phyloP scores from a whole-genome alignment of 2,797 vertebrate genomes.

The Myripristis jacobus region DNA sequence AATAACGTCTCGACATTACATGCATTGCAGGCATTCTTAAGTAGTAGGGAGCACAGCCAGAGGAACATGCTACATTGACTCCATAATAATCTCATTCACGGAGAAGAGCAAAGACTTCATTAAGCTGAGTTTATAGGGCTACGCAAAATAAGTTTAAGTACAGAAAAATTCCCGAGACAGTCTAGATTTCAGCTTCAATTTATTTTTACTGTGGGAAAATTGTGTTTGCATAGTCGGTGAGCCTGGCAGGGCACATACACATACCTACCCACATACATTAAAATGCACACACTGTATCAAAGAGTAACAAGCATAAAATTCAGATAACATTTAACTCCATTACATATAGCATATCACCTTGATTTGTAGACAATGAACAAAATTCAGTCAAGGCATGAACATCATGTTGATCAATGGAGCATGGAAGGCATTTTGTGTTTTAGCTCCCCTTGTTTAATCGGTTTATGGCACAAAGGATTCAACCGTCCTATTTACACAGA shows the following conservation, averaged over 20 bases:
- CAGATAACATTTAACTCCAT: no score
- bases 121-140: not conserved
- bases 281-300: no score
- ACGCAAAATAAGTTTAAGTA: no score
- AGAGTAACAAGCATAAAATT: no score
- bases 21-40: no score
- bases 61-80: no score
- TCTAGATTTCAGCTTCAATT: no score
- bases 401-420: not conserved
- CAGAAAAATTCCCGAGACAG: no score
- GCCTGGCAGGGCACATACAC: not conserved
- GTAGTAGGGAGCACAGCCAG: no score
- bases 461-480: conserved; percentile 10
- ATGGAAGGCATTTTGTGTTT: conserved; percentile 11
- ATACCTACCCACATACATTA: no score
- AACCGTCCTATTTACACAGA: conserved; percentile 19
- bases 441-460: conserved; percentile 11
- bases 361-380: not conserved
- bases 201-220: not conserved
- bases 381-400: no score
- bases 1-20: conserved; percentile 6
- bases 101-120: conserved; percentile 20
- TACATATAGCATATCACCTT: not conserved
- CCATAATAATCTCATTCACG: no score
- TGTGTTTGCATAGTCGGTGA: conserved; percentile 5